phyloP scores from a whole-genome alignment of 1,140 invertebrate genomes.

The Drosophila parabipectinata region DNA sequence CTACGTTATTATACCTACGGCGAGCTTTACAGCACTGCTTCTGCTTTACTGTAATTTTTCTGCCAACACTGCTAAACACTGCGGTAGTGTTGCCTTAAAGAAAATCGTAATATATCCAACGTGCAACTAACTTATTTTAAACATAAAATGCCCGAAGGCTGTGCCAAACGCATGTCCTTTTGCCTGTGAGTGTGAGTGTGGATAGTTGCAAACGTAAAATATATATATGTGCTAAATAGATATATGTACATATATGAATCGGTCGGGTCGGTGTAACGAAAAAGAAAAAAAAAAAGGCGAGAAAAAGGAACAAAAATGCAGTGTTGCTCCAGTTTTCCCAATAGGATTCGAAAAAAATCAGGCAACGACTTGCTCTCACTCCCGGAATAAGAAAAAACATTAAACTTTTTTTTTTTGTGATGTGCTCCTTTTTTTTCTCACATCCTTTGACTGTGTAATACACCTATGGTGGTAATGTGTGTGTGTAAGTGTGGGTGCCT shows the following conservation, averaged over 20 bases:
- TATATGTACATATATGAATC: conserved; percentile 2
- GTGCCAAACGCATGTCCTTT: conserved; percentile 69
- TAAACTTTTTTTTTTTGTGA: conserved; percentile 13
- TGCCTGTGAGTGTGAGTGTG: conserved; percentile 50
- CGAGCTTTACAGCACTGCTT: not conserved
- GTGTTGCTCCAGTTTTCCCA: not conserved
- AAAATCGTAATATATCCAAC: conserved; percentile 68
- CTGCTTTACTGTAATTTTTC: not conserved
- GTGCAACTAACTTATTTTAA: conserved; percentile 66
- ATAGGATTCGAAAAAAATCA: not conserved
- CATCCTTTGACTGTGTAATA: conserved; percentile 2
- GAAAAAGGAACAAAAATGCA: conserved; percentile 6
- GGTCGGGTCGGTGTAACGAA: conserved; percentile 26
- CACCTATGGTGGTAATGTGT: conserved; percentile 1
- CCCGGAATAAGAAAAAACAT: not conserved
- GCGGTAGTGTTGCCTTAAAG: conserved; percentile 34
- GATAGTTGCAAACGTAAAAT: conserved; percentile 17
- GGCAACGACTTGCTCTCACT: not conserved
- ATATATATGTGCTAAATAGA: conserved; percentile 1
- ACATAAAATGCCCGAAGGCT: conserved; percentile 63
- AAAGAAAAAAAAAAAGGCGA: not conserved
- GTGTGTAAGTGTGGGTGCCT: conserved; percentile 11
- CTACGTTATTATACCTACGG: not conserved
- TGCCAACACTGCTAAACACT: conserved; percentile 13
- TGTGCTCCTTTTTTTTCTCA: conserved; percentile 18